Percentiles rank a stretch among this genome's conserved stretches.
phyloP scores from a whole-genome alignment of 2,888 invertebrate genomes.

The Catocala nupta region DNA sequence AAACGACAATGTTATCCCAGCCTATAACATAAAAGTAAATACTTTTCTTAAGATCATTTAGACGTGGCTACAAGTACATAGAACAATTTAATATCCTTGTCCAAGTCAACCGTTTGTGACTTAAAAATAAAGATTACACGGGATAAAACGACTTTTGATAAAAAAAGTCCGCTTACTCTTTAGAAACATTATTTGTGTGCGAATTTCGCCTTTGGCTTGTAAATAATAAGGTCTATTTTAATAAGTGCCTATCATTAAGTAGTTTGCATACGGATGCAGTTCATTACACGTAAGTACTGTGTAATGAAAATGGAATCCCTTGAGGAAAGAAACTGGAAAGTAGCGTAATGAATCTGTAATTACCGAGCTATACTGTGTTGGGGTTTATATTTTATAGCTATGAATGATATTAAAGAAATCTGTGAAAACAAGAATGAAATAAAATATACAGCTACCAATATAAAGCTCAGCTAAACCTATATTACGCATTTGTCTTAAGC shows the following conservation, averaged over 20 bases:
- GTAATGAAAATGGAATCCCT: conserved; percentile 61
- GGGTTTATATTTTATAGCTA: conserved; percentile 22
- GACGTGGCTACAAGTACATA: no score
- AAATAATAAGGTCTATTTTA: conserved; percentile 41
- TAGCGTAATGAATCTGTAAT: conserved; percentile 61
- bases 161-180: conserved; percentile 44
- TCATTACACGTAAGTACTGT: conserved; percentile 57
- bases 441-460: no score
- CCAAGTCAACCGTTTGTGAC: conserved; percentile 31
- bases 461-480: no score
- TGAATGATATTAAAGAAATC: conserved; percentile 24
- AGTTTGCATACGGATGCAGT: conserved; percentile 58
- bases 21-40: no score
- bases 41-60: no score
- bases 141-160: conserved; percentile 49
- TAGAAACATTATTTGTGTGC: conserved; percentile 28
- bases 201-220: conserved; percentile 33
- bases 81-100: conserved; percentile 40
- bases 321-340: conserved; percentile 55
- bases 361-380: conserved; percentile 34
- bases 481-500: no score
- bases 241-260: conserved; percentile 34
- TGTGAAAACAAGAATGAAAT: not conserved
- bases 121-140: conserved; percentile 45
- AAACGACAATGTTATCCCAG: not conserved